Evolutionary conservation across 2,888 invertebrate genomes (phyloP), one percentile per base, ranked within the genome.

Genomic region (Spodoptera picta): DNA sequence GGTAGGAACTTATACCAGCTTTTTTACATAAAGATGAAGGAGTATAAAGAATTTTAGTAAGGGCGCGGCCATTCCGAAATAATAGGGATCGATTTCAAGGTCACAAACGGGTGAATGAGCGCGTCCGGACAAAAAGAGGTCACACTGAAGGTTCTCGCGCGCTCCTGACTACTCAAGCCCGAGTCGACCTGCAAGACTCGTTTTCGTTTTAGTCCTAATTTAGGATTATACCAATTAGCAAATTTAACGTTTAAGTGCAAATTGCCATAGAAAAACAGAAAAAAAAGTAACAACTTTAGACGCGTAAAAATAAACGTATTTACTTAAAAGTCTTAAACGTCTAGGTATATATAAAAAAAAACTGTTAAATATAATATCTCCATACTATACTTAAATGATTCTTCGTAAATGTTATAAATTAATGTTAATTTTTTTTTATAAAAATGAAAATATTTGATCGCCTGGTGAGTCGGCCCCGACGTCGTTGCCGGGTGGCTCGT

Each of bases 121-220:
- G 84, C 87, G 90, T 87, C 87, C 88, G 90, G 90, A 88, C 91
- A 86, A 87, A 87, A 88, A 84, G 91, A 91, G 91, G 91, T 91
- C 91, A 88, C 83, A 85, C 83, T 83, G 82, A 84, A 87, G 87
- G 87, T 84, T 86, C 88, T 85, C 83, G 84, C 83, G 84, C 86
- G 85, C 75, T 86, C 86, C 85, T 82, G 82, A 82, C 82, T 61
- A 67, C 69, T 53, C 46, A 64, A 69, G 81, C 79, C 81, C 77
- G 72, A 82, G 81, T 83, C 83, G 84, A 85, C 86, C 82, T 80
- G 85, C 83, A 83, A 85, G 88, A 90, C 88, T 83, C 84, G 89
- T 89, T 89, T 79, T 82, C 70, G 64, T 69, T 82, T 84, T 82
- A 85, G 87, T 86, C 84, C 83, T 83, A 63, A 69, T 56, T 43